phyloP scores from a whole-genome alignment of 2,113 vertebrate genomes.

The Gallinago undulata region DNA sequence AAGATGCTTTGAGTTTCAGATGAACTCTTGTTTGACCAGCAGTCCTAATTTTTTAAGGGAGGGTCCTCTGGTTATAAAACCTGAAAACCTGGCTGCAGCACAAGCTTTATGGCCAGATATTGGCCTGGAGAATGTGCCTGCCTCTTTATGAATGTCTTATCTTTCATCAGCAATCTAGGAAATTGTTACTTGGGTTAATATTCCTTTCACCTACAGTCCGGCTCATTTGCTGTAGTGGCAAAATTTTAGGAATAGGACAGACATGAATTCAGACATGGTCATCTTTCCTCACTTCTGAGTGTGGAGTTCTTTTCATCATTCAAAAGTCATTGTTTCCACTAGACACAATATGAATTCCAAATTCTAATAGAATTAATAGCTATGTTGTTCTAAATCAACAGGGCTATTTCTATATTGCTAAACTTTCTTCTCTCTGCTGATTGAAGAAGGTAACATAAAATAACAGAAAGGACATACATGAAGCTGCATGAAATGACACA shows the following conservation, averaged over 20 bases:
- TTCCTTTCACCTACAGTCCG: background rate
- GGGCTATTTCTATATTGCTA: background rate
- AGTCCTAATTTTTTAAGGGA: background rate
- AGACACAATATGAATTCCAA: background rate
- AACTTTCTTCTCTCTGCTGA: background rate
- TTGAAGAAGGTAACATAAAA: background rate
- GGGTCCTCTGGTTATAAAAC: background rate
- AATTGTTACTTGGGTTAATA: background rate
- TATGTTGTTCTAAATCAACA: background rate
- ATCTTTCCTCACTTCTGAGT: background rate
- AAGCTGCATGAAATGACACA: background rate
- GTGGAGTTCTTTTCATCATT: background rate
- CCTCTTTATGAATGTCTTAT: background rate
- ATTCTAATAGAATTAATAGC: background rate
- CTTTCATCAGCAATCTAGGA: background rate
- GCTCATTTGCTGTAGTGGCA: background rate
- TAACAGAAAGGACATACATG: background rate
- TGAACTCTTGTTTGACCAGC: background rate
- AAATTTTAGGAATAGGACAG: background rate
- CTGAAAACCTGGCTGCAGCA: background rate
- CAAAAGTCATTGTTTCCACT: background rate
- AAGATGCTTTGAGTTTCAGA: background rate
- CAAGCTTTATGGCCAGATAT: background rate
- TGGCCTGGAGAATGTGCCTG: background rate
- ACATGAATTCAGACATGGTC: background rate